Percentiles rank a stretch among this genome's conserved stretches.
Evolutionary conservation across 1,140 invertebrate genomes (phyloP).

Genomic region (Drosophila santomea): DNA sequence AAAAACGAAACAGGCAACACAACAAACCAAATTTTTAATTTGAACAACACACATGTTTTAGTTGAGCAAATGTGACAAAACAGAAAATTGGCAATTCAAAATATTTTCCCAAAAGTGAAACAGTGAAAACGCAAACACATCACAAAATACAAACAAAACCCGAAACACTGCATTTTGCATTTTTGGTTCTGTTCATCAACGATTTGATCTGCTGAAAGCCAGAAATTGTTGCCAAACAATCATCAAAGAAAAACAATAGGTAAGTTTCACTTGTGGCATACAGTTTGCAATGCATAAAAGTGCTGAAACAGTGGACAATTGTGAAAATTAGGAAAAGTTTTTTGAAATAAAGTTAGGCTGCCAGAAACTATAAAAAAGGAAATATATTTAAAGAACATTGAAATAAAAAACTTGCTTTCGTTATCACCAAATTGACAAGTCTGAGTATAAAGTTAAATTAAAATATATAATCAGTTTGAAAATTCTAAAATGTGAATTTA

Average conservation of each 20-base stretch:
- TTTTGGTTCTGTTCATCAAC: slow-evolving; percentile 34
- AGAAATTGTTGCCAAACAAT: slow-evolving; percentile 41
- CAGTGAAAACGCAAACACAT: slow-evolving; percentile 29
- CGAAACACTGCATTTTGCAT: slow-evolving; percentile 9
- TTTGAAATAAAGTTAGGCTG: background rate
- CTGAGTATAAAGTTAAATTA: too few relatives aligned
- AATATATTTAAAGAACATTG: background rate
- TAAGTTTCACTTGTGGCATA: slow-evolving; percentile 27
- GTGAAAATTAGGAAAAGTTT: slow-evolving; percentile 5
- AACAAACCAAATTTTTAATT: slow-evolving; percentile 45
- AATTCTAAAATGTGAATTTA: background rate
- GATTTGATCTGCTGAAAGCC: slow-evolving; percentile 3
- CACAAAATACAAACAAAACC: slow-evolving; percentile 26
- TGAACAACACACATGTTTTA: slow-evolving; percentile 37
- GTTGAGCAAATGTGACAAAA: slow-evolving; percentile 57
- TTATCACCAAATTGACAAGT: too few relatives aligned
- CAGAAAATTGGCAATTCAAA: slow-evolving; percentile 48
- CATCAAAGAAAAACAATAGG: slow-evolving; percentile 34
- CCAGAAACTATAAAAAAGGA: background rate
- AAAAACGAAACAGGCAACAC: slow-evolving; percentile 18
- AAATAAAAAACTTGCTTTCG: too few relatives aligned
- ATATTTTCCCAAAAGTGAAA: slow-evolving; percentile 31
- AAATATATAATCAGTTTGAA: background rate
- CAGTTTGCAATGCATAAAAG: background rate
- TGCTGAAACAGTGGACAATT: background rate